These are phyloP conservation scores for Chaetodon auriga DNA, from an alignment of 2,113 vertebrate species.

Conservation along the genomic window DNA sequence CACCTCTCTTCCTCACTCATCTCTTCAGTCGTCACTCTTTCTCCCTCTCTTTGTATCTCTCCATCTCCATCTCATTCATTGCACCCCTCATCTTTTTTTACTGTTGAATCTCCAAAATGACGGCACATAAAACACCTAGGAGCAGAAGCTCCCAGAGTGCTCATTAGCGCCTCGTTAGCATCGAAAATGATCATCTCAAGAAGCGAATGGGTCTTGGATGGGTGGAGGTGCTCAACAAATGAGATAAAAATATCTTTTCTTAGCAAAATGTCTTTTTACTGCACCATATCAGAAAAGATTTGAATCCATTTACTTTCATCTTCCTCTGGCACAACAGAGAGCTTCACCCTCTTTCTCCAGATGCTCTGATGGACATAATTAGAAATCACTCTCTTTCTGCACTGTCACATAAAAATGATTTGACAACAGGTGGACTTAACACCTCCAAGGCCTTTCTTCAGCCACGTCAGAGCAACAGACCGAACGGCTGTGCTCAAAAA, in stretches of 20 bases:
- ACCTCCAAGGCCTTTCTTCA: conserved; percentile 12
- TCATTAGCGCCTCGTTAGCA: conserved; percentile 70
- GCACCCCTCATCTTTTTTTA: not conserved
- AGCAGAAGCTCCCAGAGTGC: conserved; percentile 65
- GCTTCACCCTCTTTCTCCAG: conserved; percentile 3
- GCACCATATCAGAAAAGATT: conserved; percentile 21
- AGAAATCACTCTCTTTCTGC: conserved; percentile 22
- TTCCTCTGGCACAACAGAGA: conserved; percentile 15
- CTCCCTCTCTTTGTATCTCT: conserved; percentile 6
- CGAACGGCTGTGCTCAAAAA: conserved; percentile 14
- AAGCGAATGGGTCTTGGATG: conserved; percentile 51
- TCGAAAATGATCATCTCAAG: conserved; percentile 58
- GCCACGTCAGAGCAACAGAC: not conserved
- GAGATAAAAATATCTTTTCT: conserved; percentile 57
- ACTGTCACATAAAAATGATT: conserved; percentile 13
- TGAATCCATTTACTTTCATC: conserved; percentile 36
- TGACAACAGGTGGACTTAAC: conserved; percentile 23
- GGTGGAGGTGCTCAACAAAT: conserved; percentile 46
- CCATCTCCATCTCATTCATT: conserved; percentile 13
- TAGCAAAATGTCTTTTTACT: conserved; percentile 33
- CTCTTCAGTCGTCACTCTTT: conserved; percentile 39
- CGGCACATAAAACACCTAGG: conserved; percentile 60
- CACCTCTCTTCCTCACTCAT: conserved; percentile 51
- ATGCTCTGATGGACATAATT: conserved; percentile 26
- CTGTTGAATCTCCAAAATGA: conserved; percentile 50